A percentile compares a stretch with the other conserved stretches of the same genome.
phyloP scores from a whole-genome alignment of 2,888 invertebrate genomes.

The Lepidochitona cinerea region DNA sequence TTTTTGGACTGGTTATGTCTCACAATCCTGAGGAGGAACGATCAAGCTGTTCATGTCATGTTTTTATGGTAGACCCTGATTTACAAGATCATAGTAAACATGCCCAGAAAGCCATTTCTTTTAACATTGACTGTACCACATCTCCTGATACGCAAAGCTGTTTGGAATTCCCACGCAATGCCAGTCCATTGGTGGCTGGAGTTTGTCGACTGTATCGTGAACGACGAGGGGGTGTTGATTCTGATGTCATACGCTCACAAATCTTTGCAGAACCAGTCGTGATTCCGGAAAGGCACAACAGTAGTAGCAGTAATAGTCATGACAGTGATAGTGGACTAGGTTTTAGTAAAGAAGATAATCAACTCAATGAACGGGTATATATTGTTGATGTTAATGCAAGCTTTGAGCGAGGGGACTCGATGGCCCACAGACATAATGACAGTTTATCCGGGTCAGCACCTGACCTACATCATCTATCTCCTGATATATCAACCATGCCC shows the following conservation, averaged over 20 bases:
- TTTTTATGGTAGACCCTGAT: constrained; percentile 93
- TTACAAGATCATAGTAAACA: constrained; percentile 87
- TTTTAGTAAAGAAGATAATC: constrained; percentile 75
- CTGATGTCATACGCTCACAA: constrained; percentile 58
- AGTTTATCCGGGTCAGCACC: constrained; percentile 2
- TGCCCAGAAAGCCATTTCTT: constrained; percentile 83
- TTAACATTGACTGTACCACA: constrained; percentile 83
- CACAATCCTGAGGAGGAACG: constrained; percentile 54
- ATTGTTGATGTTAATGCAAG: not conserved
- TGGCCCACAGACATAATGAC: not conserved
- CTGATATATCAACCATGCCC: constrained; percentile 33
- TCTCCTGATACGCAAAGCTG: constrained; percentile 75
- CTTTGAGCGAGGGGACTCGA: not conserved
- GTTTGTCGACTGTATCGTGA: constrained; percentile 75
- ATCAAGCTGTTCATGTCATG: constrained; percentile 86
- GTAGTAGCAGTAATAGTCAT: constrained; percentile 81
- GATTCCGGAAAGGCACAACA: constrained; percentile 26
- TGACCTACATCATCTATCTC: constrained; percentile 41
- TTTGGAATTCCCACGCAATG: constrained; percentile 90
- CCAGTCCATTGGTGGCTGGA: constrained; percentile 77
- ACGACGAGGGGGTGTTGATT: constrained; percentile 53
- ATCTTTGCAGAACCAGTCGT: constrained; percentile 51
- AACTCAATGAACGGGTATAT: constrained; percentile 23
- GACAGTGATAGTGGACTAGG: constrained; percentile 97
- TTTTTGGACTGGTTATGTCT: constrained; percentile 90